Percentiles rank a stretch among this genome's conserved stretches.
Conservation (phyloP, 2,113 vertebrate genomes). For the Morone saxatilis region DNA sequence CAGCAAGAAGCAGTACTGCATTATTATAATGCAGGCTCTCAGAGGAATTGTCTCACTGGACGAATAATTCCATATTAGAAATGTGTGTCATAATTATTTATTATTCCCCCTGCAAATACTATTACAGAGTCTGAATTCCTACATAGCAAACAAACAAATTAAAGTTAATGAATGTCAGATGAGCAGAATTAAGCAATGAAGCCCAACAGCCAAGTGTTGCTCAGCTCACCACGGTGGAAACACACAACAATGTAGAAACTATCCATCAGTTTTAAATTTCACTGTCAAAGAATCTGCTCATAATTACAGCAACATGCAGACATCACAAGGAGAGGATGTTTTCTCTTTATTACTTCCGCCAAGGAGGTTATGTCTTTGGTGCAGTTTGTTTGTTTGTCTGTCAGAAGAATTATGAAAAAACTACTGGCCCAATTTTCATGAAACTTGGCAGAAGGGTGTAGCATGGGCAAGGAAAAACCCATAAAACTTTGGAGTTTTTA, state of each 20-base stretch:
- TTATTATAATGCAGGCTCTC: constrained; percentile 3
- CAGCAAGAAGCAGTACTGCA: constrained; percentile 6
- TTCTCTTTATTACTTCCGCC: not conserved
- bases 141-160: constrained; percentile 59
- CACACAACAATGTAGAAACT: constrained; percentile 26
- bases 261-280: constrained; percentile 38
- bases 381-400: too few species aligned
- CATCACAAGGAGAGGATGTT: not conserved
- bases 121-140: constrained; percentile 43
- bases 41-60: not conserved
- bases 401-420: too few species aligned
- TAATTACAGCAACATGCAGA: constrained; percentile 22
- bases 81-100: constrained; percentile 43
- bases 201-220: constrained; percentile 29
- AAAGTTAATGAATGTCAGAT: constrained; percentile 61
- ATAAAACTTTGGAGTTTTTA: too few species aligned
- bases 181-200: constrained; percentile 50
- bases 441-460: too few species aligned
- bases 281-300: constrained; percentile 15
- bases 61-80: constrained; percentile 11
- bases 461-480: too few species aligned
- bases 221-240: constrained; percentile 36
- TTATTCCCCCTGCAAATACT: constrained; percentile 44
- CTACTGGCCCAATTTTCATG: too few species aligned
- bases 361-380: too few species aligned